phyloP scores from a whole-genome alignment of 2,888 invertebrate species.

The Perdita meconis region DNA sequence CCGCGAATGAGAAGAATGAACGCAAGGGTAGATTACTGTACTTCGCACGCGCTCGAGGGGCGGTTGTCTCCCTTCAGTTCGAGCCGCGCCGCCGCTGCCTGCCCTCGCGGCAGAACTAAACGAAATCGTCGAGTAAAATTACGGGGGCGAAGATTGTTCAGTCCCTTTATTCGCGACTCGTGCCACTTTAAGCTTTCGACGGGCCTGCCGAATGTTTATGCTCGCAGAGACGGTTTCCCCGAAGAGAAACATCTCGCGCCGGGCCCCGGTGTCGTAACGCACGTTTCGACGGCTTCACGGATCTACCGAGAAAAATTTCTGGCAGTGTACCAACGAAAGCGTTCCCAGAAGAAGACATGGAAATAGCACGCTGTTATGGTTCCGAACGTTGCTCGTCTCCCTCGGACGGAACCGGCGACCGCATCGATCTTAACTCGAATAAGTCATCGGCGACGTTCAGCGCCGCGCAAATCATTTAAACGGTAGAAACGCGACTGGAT shows the following conservation, averaged over 20 bases:
- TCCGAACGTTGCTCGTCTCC: slow-evolving; percentile 26
- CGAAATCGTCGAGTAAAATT: neutral
- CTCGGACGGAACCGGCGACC: slow-evolving; percentile 11
- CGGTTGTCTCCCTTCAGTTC: slow-evolving; percentile 36
- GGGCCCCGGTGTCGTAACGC: slow-evolving; percentile 63
- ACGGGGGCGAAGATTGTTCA: slow-evolving; percentile 23
- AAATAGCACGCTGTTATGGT: slow-evolving; percentile 64
- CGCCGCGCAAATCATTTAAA: neutral
- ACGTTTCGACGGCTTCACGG: slow-evolving; percentile 62
- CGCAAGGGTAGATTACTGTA: too few species aligned
- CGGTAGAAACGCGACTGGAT: neutral
- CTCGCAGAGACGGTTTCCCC: slow-evolving; percentile 58
- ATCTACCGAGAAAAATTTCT: slow-evolving; percentile 67
- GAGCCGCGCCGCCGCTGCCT: slow-evolving; percentile 28
- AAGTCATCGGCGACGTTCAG: slow-evolving; percentile 24
- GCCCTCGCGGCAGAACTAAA: slow-evolving; percentile 16
- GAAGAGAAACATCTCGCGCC: slow-evolving; percentile 66
- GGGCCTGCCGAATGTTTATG: slow-evolving; percentile 57
- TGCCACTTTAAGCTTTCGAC: slow-evolving; percentile 61
- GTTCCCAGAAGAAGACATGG: slow-evolving; percentile 64
- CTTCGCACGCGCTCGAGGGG: slow-evolving; percentile 22
- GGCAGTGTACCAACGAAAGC: slow-evolving; percentile 68
- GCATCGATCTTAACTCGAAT: slow-evolving; percentile 28
- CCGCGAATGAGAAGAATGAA: too few species aligned
- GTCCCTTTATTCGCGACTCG: slow-evolving; percentile 61